These are phyloP conservation scores for Seira ritae DNA, from an alignment of 2,888 invertebrate species.

Conservation along the genomic window DNA sequence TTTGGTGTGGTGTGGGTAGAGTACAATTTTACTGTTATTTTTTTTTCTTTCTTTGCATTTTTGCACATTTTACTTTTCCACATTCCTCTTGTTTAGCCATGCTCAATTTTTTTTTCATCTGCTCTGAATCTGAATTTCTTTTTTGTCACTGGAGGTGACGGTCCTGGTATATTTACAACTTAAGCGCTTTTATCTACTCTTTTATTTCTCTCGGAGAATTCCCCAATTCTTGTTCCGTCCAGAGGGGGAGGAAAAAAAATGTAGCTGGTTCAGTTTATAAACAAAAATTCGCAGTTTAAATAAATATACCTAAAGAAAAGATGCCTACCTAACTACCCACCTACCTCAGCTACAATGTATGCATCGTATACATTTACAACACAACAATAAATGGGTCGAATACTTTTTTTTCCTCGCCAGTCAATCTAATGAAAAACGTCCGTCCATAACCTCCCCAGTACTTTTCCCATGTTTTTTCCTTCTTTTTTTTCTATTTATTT, in stretches of 20 bases:
- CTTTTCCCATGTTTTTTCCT: no score
- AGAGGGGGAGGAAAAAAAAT: background rate
- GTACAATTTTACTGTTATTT: no score
- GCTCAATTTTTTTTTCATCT: no score
- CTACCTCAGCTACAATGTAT: no score
- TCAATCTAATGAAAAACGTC: background rate
- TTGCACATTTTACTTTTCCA: conserved; percentile 11
- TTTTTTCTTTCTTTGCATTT: background rate
- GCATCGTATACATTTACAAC: no score
- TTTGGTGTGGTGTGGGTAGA: background rate
- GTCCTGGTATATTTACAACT: background rate
- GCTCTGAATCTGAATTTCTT: background rate
- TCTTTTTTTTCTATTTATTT: no score
- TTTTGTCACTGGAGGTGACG: background rate
- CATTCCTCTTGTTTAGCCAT: background rate
- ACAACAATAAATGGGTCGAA: no score
- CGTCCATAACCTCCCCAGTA: no score
- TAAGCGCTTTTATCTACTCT: conserved; percentile 9
- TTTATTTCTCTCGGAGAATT: background rate
- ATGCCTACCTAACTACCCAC: no score
- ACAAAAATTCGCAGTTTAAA: background rate
- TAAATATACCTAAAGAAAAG: no score
- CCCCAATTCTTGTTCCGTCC: background rate
- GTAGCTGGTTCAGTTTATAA: background rate
- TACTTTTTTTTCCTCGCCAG: background rate